Evolutionary conservation across 1,140 invertebrate genomes (phyloP).

Genomic region (Zaprionus kolodkinae): DNA sequence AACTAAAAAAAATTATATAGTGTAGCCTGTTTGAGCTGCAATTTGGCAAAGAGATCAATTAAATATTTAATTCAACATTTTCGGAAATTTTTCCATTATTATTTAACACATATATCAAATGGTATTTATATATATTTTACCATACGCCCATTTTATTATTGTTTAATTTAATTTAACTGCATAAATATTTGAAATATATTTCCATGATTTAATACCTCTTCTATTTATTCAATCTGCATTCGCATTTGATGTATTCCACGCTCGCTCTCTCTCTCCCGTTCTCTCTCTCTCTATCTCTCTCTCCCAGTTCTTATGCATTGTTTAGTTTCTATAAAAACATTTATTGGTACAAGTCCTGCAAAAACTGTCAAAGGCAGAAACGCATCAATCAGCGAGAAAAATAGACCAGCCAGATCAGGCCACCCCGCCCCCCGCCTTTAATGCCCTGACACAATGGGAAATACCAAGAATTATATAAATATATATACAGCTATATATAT

Average conservation of each 20-base stretch:
- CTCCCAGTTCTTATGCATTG: constrained; percentile 33
- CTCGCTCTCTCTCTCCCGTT: not conserved
- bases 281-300: not conserved
- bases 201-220: constrained; percentile 43
- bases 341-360: constrained; percentile 49
- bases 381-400: constrained; percentile 67
- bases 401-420: not conserved
- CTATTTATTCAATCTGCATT: constrained; percentile 23
- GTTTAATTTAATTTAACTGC: constrained; percentile 25
- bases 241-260: constrained; percentile 29
- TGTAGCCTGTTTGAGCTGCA: too few species aligned
- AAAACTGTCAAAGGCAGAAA: constrained; percentile 70
- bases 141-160: constrained; percentile 14
- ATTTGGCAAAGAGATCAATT: not conserved
- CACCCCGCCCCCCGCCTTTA: not conserved
- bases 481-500: constrained; percentile 39
- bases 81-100: not conserved
- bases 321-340: constrained; percentile 67
- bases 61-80: not conserved
- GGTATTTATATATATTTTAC: constrained; percentile 12
- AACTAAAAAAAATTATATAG: not conserved
- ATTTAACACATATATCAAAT: not conserved
- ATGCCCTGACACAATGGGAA: constrained; percentile 17
- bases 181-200: constrained; percentile 30
- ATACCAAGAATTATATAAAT: constrained; percentile 51